Base-by-base conservation (phyloP, 2,888 invertebrate genomes). In the Ctena decussata region DNA sequence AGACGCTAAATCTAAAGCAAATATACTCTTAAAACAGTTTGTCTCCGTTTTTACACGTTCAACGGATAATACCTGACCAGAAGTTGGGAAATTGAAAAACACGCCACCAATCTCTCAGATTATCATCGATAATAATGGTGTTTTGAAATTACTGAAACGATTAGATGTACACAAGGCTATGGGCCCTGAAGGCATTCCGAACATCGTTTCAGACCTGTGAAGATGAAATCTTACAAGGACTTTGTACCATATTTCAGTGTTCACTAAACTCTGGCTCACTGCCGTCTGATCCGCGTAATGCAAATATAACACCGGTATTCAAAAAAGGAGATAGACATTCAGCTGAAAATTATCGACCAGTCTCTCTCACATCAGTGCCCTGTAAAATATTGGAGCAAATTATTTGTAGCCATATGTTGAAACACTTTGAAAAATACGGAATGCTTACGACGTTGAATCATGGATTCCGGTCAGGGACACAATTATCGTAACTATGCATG, bases 401-500 rank as follows among this genome's bases (percentile, higher is more conserved):
- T 46, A 77, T 77, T 1, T 77, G n/a, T n/a, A n/a, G n/a, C n/a
- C n/a, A n/a, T n/a, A n/a, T n/a, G n/a, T n/a, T n/a, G n/a, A n/a
- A n/a, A n/a, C n/a, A n/a, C n/a, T n/a, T n/a, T n/a, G n/a, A n/a
- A n/a, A 72, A 71, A 49, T 21, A 78, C 24, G 41, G 32, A 1
- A 53, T 78, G 1, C 73, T 79, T 0, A 79, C 79, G 57, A 41
- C 24, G 3, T 57, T 73, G 30, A 73, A 80, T 39, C 73, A 65
- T 73, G 80, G 80, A 8, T 80, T 80, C 46, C 32, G 80, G 15
- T 41, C 46, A n/a, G 80, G 80, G 21, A 70, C 71, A 11, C 76
- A 60, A 37, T 21, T 57, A 27, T 73, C 37, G 71, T 71, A 65
- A 80, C 80, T 39, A 60, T 60, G 37, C 69, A 12, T n/a, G 73